Base-by-base conservation (phyloP, 2,113 vertebrate genomes). In the Loxodonta africana region DNA sequence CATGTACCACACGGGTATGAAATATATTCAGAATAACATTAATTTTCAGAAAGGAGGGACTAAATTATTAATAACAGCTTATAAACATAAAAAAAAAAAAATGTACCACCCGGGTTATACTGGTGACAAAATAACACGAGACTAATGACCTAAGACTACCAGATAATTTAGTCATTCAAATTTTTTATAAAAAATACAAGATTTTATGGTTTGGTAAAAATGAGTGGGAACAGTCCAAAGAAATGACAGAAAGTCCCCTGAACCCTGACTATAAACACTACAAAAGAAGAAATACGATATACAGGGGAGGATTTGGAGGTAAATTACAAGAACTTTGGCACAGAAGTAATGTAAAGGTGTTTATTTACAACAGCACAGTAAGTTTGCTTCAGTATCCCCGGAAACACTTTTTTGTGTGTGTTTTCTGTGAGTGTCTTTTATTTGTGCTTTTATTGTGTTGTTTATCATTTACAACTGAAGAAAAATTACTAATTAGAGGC, bases 41-140 rank as follows among this genome's bases (percentile, higher is more conserved):
- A 74, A 63, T n/a, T 83, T 25, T 83, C 48, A 89, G 60, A 88
- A 92, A 91, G 2, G 12, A 23, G 2, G 77, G 15, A 71, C 11
- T 78, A 41, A 76, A 74, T 95, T 89, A 92, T 80, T 94, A 91
- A 93, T 91, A 65, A 30, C 10, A 57, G 60, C 30, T 85, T 90
- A 51, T 25, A 94, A 88, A 28, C 3, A 20, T 37, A 37, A 37
- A 37, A 37, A 37, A 37, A 37, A 37, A 37, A 37, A 37, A 37
- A 37, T 37, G 20, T 30, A 51, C 12, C 48, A 60, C 25, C 41
- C 48, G 8, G 25, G 30, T 90, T 37, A 83, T 48, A 57, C 0
- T n/a, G 11, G 90, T 83, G 63, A 25, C 28, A 91, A 87, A 95
- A 71, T 80, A 63, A 90, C 48, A 17, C 37, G 26, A 90, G 44